phyloP scores from a whole-genome alignment of 2,113 vertebrate species.

The Leucopternis melanops region DNA sequence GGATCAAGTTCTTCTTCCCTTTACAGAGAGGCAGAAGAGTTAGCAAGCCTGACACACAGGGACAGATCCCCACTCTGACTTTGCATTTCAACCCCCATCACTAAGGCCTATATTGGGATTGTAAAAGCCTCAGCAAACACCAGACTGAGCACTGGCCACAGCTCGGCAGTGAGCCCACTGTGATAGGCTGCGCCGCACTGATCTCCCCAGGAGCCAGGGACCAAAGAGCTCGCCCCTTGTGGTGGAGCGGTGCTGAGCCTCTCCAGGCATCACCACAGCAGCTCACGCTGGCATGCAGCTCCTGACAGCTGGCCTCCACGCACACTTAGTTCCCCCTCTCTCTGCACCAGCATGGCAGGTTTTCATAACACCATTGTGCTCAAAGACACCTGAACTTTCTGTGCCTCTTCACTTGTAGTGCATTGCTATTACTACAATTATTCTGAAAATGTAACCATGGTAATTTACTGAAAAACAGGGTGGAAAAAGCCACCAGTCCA shows the following conservation, averaged over 20 bases:
- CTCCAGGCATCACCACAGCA: neutral
- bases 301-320: too few species aligned
- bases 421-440: too few species aligned
- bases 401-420: too few species aligned
- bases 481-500: too few species aligned
- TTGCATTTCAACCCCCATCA: neutral
- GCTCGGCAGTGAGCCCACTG: neutral
- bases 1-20: slow-evolving; percentile 96
- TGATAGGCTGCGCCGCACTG: neutral
- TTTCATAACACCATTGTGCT: too few species aligned
- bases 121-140: neutral
- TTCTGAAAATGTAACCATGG: too few species aligned
- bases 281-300: too few species aligned
- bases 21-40: neutral
- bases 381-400: too few species aligned
- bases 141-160: neutral
- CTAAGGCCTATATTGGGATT: neutral
- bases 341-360: too few species aligned
- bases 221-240: neutral
- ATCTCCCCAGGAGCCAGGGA: neutral
- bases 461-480: too few species aligned
- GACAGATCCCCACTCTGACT: neutral
- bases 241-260: neutral
- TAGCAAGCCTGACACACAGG: neutral
- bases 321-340: too few species aligned